Evolutionary conservation across 2,113 vertebrate genomes (phyloP).

Genomic region (Erythrocercus mccallii): DNA sequence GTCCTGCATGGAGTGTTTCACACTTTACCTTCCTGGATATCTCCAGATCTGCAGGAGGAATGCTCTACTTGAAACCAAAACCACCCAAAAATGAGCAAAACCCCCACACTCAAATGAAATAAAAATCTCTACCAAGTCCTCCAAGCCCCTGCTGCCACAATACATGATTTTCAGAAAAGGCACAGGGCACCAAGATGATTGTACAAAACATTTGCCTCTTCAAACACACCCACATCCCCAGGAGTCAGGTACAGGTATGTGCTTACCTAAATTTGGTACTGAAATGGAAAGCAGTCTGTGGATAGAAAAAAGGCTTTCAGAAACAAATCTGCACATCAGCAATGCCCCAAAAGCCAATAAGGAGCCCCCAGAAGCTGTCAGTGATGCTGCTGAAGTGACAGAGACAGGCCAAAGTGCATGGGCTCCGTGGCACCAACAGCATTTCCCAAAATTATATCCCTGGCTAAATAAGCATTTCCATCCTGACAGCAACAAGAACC

Average conservation of each 20-base stretch:
- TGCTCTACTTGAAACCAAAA: not conserved
- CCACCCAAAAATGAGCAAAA: not conserved
- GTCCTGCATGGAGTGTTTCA: not conserved
- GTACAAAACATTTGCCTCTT: not conserved
- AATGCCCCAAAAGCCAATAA: not conserved
- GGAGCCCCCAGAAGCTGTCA: not conserved
- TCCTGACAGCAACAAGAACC: not conserved
- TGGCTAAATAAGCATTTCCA: not conserved
- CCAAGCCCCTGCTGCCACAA: not conserved
- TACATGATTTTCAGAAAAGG: not conserved
- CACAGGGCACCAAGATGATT: rapidly evolving
- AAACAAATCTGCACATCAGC: not conserved
- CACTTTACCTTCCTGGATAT: rapidly evolving
- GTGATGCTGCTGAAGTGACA: not conserved
- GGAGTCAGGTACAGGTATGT: not conserved
- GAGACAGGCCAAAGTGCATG: rapidly evolving
- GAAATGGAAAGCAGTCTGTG: slow-evolving; percentile 67
- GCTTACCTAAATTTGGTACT: slow-evolving; percentile 71
- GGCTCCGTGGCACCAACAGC: not conserved
- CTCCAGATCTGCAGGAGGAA: not conserved
- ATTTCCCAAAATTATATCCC: not conserved
- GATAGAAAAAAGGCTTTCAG: slow-evolving; percentile 41
- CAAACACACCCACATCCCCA: not conserved
- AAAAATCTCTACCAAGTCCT: not conserved
- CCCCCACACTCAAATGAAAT: not conserved